Evolutionary conservation across 23 tunicate species (phyloP).

Genomic region (Halocynthia roretzi): DNA sequence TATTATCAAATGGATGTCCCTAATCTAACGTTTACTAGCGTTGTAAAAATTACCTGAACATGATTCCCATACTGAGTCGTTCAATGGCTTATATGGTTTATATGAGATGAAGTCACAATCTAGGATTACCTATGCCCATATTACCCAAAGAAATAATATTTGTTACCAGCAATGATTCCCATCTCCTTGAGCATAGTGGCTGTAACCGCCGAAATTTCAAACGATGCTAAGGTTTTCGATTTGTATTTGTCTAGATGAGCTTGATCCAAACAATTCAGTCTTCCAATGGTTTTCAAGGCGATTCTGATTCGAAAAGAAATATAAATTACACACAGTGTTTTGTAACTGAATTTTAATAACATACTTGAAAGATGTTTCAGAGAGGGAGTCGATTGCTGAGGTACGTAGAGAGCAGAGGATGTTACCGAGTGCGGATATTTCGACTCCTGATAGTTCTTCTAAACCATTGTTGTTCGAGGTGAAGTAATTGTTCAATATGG

Average conservation of each 20-base stretch:
- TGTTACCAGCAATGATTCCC: conserved; percentile 33
- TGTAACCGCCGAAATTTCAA: not conserved
- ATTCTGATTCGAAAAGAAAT: not conserved
- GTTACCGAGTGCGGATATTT: conserved; percentile 11
- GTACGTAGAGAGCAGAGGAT: conserved; percentile 5
- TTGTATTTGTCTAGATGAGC: conserved; percentile 10
- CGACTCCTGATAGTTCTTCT: not conserved
- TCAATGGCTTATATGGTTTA: too few species aligned
- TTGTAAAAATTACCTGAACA: too few species aligned
- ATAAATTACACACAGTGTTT: not conserved
- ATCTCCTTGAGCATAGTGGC: conserved; percentile 19
- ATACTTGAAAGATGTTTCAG: conserved; percentile 9
- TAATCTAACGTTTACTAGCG: too few species aligned
- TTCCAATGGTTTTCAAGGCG: conserved; percentile 13
- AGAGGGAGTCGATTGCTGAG: not conserved
- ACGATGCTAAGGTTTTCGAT: not conserved
- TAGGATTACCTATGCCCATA: not conserved
- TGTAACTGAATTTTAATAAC: not conserved
- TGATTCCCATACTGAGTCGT: too few species aligned
- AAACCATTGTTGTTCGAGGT: not conserved
- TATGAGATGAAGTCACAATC: not conserved
- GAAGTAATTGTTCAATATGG: conserved; percentile 4
- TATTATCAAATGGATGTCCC: too few species aligned
- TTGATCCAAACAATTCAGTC: conserved; percentile 12
- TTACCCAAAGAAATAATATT: not conserved